A percentile compares a stretch with the other conserved stretches of the same genome.
Conservation (phyloP, 2,797 vertebrate genomes). For the Anas bernieri region DNA sequence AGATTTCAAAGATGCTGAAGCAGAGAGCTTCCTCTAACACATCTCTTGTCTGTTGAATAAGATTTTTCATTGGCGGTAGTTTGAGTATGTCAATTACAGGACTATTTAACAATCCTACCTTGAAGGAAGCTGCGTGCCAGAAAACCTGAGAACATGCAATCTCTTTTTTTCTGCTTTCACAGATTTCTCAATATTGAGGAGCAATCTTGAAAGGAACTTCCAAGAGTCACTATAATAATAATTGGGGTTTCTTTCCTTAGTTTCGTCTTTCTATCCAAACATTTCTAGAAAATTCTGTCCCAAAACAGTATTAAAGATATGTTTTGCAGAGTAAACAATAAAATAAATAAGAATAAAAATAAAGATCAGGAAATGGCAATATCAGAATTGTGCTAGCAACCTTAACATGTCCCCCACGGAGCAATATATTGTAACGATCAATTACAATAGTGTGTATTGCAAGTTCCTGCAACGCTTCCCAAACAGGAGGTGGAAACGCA, state of each 20-base stretch:
- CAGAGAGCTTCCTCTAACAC: background rate
- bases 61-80: background rate
- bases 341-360: background rate
- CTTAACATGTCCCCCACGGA: background rate
- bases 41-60: background rate
- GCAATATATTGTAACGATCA: background rate
- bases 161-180: background rate
- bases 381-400: background rate
- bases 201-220: background rate
- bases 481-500: background rate
- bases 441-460: background rate
- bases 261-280: background rate
- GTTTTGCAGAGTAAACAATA: background rate
- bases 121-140: conserved; percentile 6
- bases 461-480: background rate
- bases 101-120: background rate
- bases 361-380: background rate
- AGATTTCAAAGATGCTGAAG: conserved; percentile 40
- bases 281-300: background rate
- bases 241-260: background rate
- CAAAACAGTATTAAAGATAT: background rate
- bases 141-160: background rate
- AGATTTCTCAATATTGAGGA: background rate
- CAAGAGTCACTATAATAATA: background rate
- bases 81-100: conserved; percentile 13